A percentile compares a stretch with the other conserved stretches of the same genome.
Conservation (phyloP, 2,797 vertebrate species). For the Chiloscyllium punctatum region DNA sequence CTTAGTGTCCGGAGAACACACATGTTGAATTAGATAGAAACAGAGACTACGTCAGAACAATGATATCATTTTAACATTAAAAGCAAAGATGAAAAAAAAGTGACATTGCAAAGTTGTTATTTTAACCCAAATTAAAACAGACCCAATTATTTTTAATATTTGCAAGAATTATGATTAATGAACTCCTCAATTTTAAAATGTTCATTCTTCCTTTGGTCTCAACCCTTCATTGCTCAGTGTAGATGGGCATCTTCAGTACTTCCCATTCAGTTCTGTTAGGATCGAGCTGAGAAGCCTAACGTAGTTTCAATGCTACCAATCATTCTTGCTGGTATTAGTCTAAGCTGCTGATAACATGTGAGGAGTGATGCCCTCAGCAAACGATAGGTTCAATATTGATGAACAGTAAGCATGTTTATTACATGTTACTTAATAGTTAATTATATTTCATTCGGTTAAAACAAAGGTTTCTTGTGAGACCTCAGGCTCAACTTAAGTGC, state of each 20-base stretch:
- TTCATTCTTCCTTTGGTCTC: not conserved
- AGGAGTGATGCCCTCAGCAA: too few relatives aligned
- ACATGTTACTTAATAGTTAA: too few relatives aligned
- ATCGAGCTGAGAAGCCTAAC: too few relatives aligned
- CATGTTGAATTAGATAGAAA: not conserved
- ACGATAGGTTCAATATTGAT: too few relatives aligned
- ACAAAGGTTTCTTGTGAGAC: too few relatives aligned
- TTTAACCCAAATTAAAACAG: not conserved
- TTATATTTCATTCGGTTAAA: too few relatives aligned
- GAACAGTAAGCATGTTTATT: too few relatives aligned
- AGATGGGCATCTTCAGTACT: not conserved
- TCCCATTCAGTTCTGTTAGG: too few relatives aligned
- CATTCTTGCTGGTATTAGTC: too few relatives aligned
- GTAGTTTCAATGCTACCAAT: too few relatives aligned
- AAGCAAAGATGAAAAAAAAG: not conserved
- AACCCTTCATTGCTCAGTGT: not conserved
- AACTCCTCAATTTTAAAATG: not conserved
- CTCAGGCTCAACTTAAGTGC: too few relatives aligned
- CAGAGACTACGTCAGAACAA: not conserved
- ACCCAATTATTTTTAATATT: not conserved
- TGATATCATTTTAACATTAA: not conserved
- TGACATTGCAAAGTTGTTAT: not conserved
- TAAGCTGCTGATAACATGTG: too few relatives aligned
- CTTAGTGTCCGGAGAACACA: not conserved
- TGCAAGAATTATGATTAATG: not conserved